Evolutionary conservation across 2,113 vertebrate species (phyloP).

Genomic region (Thalassarche chlororhynchos): DNA sequence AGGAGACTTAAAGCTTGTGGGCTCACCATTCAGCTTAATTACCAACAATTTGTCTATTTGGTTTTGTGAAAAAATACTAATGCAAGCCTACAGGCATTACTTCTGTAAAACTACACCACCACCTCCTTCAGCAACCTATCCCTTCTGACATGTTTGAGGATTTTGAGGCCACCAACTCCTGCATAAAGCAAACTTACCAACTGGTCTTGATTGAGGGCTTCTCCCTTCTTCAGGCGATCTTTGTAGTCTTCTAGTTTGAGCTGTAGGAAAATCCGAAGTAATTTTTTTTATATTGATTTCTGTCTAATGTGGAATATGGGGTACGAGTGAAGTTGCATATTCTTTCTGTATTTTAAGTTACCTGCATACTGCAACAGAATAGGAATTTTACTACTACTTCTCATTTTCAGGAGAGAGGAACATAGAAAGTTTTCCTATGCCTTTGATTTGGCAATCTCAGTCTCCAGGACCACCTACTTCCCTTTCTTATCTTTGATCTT

Average conservation of each 20-base stretch:
- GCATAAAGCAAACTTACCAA: conserved; percentile 70
- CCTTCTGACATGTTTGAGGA: not conserved
- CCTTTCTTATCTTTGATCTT: not conserved
- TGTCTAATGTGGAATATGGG: not conserved
- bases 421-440: not conserved
- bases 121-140: not conserved
- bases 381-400: not conserved
- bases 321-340: not conserved
- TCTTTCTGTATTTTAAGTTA: not conserved
- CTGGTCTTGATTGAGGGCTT: conserved; percentile 85
- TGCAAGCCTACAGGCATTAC: not conserved
- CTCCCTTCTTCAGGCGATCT: conserved; percentile 79
- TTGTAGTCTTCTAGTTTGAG: conserved; percentile 87
- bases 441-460: not conserved
- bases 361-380: not conserved
- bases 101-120: not conserved
- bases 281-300: not conserved
- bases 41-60: not conserved
- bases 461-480: not conserved
- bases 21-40: not conserved
- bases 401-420: not conserved
- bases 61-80: not conserved
- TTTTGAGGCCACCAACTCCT: not conserved
- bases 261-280: conserved; percentile 57
- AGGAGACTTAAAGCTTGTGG: not conserved